phyloP scores from a whole-genome alignment of 2,797 vertebrate species.

The Notoglanidium macrostoma region DNA sequence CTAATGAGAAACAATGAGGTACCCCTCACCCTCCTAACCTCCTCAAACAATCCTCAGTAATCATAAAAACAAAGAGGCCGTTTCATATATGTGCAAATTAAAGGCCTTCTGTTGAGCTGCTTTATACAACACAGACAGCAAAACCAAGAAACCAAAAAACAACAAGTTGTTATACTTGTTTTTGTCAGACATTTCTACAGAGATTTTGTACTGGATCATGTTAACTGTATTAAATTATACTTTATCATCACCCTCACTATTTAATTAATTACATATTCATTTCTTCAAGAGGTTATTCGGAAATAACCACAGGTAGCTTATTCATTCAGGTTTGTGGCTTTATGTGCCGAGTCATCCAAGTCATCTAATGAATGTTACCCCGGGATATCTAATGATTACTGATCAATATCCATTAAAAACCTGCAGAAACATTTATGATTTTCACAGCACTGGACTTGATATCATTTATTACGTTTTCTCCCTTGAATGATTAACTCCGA shows the following conservation, averaged over 20 bases:
- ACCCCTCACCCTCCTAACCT: conserved; percentile 49
- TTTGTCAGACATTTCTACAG: background rate
- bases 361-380: background rate
- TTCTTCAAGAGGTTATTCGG: background rate
- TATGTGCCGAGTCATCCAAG: background rate
- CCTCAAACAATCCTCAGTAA: conserved; percentile 36
- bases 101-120: background rate
- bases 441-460: background rate
- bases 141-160: background rate
- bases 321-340: background rate
- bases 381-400: background rate
- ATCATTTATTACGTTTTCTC: background rate
- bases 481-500: background rate
- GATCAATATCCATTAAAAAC: background rate
- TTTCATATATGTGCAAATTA: conserved; percentile 18
- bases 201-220: background rate
- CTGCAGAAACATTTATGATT: background rate
- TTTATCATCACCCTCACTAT: background rate
- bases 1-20: conserved; percentile 62
- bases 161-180: background rate
- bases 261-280: background rate
- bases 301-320: background rate
- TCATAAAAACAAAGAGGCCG: conserved; percentile 43
- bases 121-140: background rate
- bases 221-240: background rate